phyloP scores from a whole-genome alignment of 2,888 invertebrate genomes.

The Ichneumoninae sp. region DNA sequence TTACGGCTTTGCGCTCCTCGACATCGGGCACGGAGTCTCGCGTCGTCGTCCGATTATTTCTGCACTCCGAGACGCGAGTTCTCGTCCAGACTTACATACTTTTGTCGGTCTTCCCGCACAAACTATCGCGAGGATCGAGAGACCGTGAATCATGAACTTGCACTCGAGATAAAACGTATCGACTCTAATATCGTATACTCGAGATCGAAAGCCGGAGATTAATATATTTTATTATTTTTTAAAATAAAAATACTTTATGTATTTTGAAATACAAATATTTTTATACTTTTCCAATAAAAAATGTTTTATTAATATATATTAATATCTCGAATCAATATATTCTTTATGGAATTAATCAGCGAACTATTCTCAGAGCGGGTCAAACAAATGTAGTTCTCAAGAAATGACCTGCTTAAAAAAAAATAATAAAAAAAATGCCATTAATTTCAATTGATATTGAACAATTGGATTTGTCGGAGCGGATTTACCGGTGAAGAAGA shows the following conservation, averaged over 20 bases:
- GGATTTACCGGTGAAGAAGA: neutral
- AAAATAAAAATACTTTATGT: no score
- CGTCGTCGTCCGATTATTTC: conserved; percentile 46
- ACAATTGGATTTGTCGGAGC: neutral
- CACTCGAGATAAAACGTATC: conserved; percentile 2
- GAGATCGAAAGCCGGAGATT: conserved; percentile 17
- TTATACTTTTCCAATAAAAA: no score
- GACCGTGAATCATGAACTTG: conserved; percentile 53
- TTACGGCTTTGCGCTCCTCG: conserved; percentile 26
- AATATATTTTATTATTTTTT: neutral
- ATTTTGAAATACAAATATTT: no score
- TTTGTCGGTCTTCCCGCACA: conserved; percentile 33
- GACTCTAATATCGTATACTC: neutral
- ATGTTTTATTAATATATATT: no score
- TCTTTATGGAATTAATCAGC: neutral
- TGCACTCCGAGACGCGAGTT: neutral
- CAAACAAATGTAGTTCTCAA: neutral
- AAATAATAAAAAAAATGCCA: neutral
- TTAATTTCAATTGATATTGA: neutral
- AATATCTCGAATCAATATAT: neutral
- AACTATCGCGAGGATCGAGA: conserved; percentile 18
- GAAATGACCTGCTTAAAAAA: neutral
- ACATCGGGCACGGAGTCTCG: conserved; percentile 2
- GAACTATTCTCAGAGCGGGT: neutral
- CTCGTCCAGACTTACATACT: conserved; percentile 15